Conservation (phyloP, 2,113 vertebrate species). For the Psilopsiagon aurifrons region DNA sequence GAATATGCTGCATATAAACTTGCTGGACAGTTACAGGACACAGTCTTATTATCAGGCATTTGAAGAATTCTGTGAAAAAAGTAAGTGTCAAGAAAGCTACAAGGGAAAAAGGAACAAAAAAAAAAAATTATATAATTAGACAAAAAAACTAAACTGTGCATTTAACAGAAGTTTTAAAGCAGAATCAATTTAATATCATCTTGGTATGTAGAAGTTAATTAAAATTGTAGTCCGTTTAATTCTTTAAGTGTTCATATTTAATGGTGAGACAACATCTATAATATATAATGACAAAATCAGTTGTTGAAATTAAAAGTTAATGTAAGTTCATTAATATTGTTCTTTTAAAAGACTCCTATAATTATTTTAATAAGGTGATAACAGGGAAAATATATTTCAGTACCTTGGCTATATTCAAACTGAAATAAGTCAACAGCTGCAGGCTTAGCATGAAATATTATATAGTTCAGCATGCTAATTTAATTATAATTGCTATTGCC, state of each 20-base stretch:
- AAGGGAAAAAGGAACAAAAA: not conserved
- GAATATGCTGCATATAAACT: not conserved
- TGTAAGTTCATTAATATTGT: not conserved
- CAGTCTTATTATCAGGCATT: not conserved
- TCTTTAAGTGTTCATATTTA: not conserved
- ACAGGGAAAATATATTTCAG: not conserved
- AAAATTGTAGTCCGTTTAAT: not conserved
- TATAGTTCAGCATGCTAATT: not conserved
- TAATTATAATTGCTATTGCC: slow-evolving; percentile 12
- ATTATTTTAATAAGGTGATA: not conserved
- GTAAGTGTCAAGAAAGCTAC: not conserved
- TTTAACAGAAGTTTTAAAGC: not conserved
- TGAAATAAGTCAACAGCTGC: slow-evolving; percentile 26
- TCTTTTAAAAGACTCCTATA: not conserved
- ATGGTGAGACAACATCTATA: not conserved
- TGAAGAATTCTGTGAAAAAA: not conserved
- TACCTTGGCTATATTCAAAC: not conserved
- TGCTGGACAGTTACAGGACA: not conserved
- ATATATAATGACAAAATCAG: not conserved
- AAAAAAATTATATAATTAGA: not conserved
- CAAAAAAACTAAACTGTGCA: not conserved
- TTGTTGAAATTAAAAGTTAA: slow-evolving; percentile 2
- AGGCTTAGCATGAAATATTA: slow-evolving; percentile 1
- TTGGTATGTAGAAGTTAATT: not conserved
- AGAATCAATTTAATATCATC: not conserved